A percentile compares a stretch with the other conserved stretches of the same genome.
Conservation (phyloP, 2,888 invertebrate genomes). For the Eupithecia tripunctaria region DNA sequence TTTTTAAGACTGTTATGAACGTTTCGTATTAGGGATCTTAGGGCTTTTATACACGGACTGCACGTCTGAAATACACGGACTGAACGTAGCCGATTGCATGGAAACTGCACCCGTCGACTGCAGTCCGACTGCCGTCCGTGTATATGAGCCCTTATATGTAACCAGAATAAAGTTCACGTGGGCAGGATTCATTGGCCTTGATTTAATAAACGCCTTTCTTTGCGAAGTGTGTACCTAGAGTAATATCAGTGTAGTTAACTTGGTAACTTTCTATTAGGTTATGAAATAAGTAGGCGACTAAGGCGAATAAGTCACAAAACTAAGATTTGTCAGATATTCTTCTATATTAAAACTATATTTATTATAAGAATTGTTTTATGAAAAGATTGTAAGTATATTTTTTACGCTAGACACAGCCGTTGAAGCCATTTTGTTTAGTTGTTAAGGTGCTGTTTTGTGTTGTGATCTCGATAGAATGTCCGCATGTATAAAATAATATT, state of each 20-base stretch:
- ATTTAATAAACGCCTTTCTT: not conserved
- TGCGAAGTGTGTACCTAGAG: not conserved
- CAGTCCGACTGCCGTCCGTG: too few relatives aligned
- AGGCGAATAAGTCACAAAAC: not conserved
- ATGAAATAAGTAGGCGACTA: not conserved
- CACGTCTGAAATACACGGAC: too few relatives aligned
- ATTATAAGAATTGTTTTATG: not conserved
- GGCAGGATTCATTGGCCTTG: not conserved
- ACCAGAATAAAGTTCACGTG: not conserved
- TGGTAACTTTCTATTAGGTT: not conserved
- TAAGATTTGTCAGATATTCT: not conserved
- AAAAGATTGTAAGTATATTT: conserved; percentile 5
- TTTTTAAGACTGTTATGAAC: not conserved
- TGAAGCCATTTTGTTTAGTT: conserved; percentile 8
- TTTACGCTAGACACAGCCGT: not conserved
- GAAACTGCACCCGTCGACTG: too few relatives aligned
- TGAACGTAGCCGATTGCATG: too few relatives aligned
- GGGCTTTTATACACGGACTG: too few relatives aligned
- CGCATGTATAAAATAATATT: not conserved
- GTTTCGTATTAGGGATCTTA: too few relatives aligned
- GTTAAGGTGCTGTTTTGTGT: conserved; percentile 17
- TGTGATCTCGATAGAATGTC: conserved; percentile 21
- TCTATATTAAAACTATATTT: conserved; percentile 2
- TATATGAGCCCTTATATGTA: too few relatives aligned
- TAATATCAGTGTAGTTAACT: not conserved